A percentile compares a stretch with the other conserved stretches of the same genome.
Conservation (phyloP, 2,797 vertebrate genomes). For the Chromobotia macracanthus region DNA sequence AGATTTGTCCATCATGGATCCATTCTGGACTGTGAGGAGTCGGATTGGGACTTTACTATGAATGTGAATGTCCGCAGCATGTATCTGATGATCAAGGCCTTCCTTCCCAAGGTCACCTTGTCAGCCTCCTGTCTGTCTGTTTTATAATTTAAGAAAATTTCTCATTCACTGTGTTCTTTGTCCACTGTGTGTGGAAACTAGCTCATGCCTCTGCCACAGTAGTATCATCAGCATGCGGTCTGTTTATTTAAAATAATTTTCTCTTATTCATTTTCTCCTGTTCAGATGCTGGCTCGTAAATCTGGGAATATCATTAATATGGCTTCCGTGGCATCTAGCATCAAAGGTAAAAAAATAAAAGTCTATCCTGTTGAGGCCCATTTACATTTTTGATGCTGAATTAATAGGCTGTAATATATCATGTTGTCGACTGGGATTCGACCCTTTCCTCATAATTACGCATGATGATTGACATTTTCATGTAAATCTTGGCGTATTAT, state of each 20-base stretch:
- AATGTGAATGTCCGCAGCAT: slow-evolving; percentile 92
- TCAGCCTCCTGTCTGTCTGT: background rate
- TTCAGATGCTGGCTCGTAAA: slow-evolving; percentile 92
- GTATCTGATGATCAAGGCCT: slow-evolving; percentile 92
- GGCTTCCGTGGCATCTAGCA: slow-evolving; percentile 93
- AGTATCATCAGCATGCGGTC: background rate
- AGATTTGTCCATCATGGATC: slow-evolving; percentile 94
- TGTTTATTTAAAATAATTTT: background rate
- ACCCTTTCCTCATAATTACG: slow-evolving; percentile 13
- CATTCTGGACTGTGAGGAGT: slow-evolving; percentile 89
- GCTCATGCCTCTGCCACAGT: background rate
- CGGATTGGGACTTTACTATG: slow-evolving; percentile 95
- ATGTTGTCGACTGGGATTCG: background rate
- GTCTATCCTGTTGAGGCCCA: background rate
- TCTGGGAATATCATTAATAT: slow-evolving; percentile 96
- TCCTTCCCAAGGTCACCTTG: slow-evolving; percentile 87
- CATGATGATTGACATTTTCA: slow-evolving; percentile 23
- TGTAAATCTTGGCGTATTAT: slow-evolving; percentile 14
- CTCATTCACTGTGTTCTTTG: background rate
- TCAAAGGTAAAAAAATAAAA: slow-evolving; percentile 85
- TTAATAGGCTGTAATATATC: slow-evolving; percentile 13
- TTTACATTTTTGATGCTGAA: slow-evolving; percentile 15
- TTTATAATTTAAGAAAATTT: background rate
- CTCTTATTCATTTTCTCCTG: background rate
- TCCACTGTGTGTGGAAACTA: too few species aligned